Evolutionary conservation across 1,140 invertebrate genomes (phyloP).

Genomic region (Drosophila albomicans): DNA sequence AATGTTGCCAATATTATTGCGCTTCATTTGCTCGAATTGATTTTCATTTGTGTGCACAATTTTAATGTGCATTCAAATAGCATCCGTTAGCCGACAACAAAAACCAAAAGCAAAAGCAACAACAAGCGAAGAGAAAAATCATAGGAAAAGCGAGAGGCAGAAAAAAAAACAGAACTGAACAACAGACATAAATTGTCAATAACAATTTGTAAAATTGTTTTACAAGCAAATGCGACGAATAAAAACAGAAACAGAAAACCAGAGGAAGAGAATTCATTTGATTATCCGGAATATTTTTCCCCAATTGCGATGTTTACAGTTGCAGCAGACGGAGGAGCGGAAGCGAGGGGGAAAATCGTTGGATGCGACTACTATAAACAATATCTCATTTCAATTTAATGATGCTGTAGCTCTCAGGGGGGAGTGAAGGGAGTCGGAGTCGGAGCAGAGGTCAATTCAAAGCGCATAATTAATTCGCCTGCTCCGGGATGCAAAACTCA

Average conservation of each 20-base stretch:
- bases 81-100: constrained; percentile 33
- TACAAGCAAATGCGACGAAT: constrained; percentile 42
- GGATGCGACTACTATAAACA: constrained; percentile 46
- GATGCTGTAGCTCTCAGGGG: constrained; percentile 52
- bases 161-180: constrained; percentile 24
- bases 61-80: constrained; percentile 50
- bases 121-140: neutral
- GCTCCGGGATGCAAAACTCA: neutral
- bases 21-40: constrained; percentile 72
- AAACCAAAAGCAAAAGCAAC: too few species aligned
- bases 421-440: constrained; percentile 16
- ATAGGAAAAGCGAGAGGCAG: neutral
- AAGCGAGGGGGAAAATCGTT: neutral
- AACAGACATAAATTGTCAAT: constrained; percentile 75
- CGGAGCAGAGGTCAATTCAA: constrained; percentile 24
- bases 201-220: constrained; percentile 77
- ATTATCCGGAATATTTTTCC: constrained; percentile 59
- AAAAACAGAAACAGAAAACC: constrained; percentile 35
- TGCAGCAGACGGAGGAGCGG: constrained; percentile 22
- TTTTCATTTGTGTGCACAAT: constrained; percentile 64
- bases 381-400: constrained; percentile 73
- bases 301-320: constrained; percentile 57
- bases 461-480: constrained; percentile 78
- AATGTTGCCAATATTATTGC: constrained; percentile 58
- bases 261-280: constrained; percentile 47